Percentiles rank a stretch among this genome's conserved stretches.
Evolutionary conservation across 2,888 invertebrate species (phyloP).

Genomic region (Cantharis rustica): DNA sequence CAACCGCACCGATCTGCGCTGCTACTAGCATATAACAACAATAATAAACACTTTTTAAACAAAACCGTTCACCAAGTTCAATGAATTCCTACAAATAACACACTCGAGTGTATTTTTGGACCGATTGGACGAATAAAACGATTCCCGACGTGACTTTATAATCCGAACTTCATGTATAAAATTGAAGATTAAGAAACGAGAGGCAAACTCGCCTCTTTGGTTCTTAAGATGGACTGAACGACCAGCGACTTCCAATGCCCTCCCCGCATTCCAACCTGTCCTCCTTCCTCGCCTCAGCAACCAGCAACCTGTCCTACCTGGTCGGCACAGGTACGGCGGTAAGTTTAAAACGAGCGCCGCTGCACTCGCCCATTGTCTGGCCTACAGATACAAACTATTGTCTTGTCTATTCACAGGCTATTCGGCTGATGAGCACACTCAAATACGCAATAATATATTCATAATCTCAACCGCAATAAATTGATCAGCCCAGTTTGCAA

Average conservation of each 20-base stretch:
- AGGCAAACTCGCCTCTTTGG: slow-evolving; percentile 42
- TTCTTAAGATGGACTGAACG: slow-evolving; percentile 54
- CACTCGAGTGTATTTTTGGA: not conserved
- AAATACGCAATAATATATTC: slow-evolving; percentile 52
- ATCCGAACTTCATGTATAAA: slow-evolving; percentile 16
- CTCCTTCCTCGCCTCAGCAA: slow-evolving; percentile 51
- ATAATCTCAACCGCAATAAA: slow-evolving; percentile 39
- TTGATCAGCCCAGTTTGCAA: not conserved
- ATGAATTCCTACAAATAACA: slow-evolving; percentile 5
- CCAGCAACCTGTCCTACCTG: slow-evolving; percentile 49
- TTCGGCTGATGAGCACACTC: slow-evolving; percentile 47
- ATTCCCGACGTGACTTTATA: slow-evolving; percentile 12
- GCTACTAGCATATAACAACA: slow-evolving; percentile 39
- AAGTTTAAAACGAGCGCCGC: slow-evolving; percentile 46
- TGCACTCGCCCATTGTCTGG: slow-evolving; percentile 49
- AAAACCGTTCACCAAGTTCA: slow-evolving; percentile 7
- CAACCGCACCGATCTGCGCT: slow-evolving; percentile 36
- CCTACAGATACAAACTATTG: slow-evolving; percentile 54
- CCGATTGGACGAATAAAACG: slow-evolving; percentile 8
- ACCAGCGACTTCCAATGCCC: slow-evolving; percentile 50
- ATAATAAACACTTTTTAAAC: slow-evolving; percentile 18
- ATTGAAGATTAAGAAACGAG: slow-evolving; percentile 10
- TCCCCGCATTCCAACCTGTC: slow-evolving; percentile 55
- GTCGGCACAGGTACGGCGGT: slow-evolving; percentile 48
- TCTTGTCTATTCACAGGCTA: slow-evolving; percentile 53